Conservation (phyloP, 2,888 invertebrate species). For the Anoncus sp. region DNA sequence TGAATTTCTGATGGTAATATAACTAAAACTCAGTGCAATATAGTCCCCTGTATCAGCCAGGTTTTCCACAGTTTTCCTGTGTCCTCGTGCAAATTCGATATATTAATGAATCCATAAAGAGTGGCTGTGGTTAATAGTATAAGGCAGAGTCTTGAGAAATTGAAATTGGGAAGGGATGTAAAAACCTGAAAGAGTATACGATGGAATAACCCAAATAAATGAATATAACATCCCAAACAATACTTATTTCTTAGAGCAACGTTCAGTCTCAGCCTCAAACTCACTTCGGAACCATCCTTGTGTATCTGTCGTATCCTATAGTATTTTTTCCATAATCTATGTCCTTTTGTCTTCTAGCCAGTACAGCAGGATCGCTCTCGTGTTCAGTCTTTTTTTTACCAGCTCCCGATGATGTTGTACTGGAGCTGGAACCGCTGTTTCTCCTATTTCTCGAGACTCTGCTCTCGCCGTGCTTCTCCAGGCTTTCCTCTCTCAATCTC, state of each 20-base stretch:
- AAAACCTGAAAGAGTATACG: too few species aligned
- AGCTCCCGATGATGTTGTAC: constrained; percentile 75
- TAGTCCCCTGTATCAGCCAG: too few species aligned
- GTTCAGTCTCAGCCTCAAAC: constrained; percentile 71
- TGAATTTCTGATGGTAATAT: too few species aligned
- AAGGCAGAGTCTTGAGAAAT: too few species aligned
- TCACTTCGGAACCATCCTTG: constrained; percentile 88
- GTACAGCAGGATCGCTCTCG: constrained; percentile 89
- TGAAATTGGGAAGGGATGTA: too few species aligned
- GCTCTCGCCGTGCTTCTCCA: constrained; percentile 65
- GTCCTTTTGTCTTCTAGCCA: constrained; percentile 94
- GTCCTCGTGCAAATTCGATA: too few species aligned
- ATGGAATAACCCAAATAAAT: too few species aligned
- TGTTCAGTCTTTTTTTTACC: constrained; percentile 79
- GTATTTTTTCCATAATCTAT: constrained; percentile 98
- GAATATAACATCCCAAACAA: not conserved
- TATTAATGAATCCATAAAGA: too few species aligned
- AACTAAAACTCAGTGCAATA: too few species aligned
- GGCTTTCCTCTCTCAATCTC: constrained; percentile 71
- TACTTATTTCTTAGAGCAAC: constrained; percentile 19
- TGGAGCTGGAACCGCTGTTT: constrained; percentile 78
- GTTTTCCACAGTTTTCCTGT: too few species aligned
- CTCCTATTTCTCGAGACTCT: constrained; percentile 74
- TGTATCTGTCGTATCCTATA: constrained; percentile 92
- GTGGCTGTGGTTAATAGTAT: too few species aligned